Conservation (phyloP, 1,140 invertebrate species). For the Aphelenchoides fujianensis region DNA sequence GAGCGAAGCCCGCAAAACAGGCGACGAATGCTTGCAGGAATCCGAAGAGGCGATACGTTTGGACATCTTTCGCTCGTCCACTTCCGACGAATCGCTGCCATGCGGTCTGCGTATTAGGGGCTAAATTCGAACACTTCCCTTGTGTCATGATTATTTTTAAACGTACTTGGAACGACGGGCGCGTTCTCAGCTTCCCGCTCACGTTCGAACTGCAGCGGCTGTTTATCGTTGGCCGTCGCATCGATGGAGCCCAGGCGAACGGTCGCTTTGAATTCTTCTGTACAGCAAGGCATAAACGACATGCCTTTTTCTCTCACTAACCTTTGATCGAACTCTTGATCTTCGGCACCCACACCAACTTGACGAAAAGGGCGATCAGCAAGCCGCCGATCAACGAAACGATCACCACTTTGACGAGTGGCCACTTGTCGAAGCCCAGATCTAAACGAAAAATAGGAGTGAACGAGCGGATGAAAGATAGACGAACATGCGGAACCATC, state of each 20-base stretch:
- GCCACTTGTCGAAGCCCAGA: conserved; percentile 80
- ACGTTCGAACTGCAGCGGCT: not conserved
- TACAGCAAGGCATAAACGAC: not conserved
- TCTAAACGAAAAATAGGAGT: too few species aligned
- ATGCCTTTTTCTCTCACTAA: too few species aligned
- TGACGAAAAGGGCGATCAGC: conserved; percentile 72
- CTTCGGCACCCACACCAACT: conserved; percentile 77
- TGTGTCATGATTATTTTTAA: too few species aligned
- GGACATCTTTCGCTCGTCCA: conserved; percentile 12
- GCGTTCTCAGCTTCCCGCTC: not conserved
- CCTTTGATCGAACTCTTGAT: conserved; percentile 63
- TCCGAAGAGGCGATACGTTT: conserved; percentile 32
- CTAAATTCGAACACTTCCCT: too few species aligned
- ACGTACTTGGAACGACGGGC: not conserved
- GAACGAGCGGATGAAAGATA: too few species aligned
- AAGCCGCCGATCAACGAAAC: conserved; percentile 72
- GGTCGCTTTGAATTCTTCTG: conserved; percentile 13
- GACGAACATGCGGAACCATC: conserved; percentile 89
- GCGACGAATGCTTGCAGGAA: conserved; percentile 46
- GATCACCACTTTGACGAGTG: conserved; percentile 77
- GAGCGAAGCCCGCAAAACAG: conserved; percentile 50
- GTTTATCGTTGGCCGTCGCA: not conserved
- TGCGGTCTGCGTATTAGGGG: not conserved
- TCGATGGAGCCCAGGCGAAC: not conserved
- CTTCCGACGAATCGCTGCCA: conserved; percentile 1